Evolutionary conservation across 2,888 invertebrate species (phyloP).

Genomic region (Microctonus brassicae): DNA sequence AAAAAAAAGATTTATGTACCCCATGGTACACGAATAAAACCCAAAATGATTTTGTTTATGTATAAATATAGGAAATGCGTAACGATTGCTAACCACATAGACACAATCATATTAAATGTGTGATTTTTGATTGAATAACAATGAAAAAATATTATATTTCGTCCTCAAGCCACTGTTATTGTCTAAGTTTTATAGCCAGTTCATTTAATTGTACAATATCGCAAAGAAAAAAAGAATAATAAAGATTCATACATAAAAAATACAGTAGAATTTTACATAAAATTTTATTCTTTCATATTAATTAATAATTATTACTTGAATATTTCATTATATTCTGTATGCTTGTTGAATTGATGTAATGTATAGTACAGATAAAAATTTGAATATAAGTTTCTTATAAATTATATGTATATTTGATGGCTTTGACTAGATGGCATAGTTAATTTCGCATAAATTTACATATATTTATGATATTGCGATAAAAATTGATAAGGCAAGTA

Average conservation of each 20-base stretch:
- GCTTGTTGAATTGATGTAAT: background rate
- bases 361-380: background rate
- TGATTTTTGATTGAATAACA: too few species aligned
- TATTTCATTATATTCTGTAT: background rate
- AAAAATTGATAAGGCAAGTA: conserved; percentile 10
- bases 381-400: background rate
- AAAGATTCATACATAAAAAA: background rate
- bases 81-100: background rate
- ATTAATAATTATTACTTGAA: background rate
- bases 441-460: background rate
- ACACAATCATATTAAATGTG: background rate
- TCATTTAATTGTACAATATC: background rate
- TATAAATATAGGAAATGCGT: background rate
- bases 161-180: conserved; percentile 52
- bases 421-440: background rate
- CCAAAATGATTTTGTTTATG: background rate
- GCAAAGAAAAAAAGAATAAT: background rate
- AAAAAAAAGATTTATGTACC: background rate
- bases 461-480: background rate
- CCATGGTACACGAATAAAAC: background rate
- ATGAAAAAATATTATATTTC: conserved; percentile 20
- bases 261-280: background rate
- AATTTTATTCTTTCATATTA: background rate
- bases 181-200: conserved; percentile 1
- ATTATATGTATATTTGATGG: background rate